Evolutionary conservation across 2,113 vertebrate genomes (phyloP), one percentile per base, ranked within the genome.

Genomic region (Clarias batrachus): DNA sequence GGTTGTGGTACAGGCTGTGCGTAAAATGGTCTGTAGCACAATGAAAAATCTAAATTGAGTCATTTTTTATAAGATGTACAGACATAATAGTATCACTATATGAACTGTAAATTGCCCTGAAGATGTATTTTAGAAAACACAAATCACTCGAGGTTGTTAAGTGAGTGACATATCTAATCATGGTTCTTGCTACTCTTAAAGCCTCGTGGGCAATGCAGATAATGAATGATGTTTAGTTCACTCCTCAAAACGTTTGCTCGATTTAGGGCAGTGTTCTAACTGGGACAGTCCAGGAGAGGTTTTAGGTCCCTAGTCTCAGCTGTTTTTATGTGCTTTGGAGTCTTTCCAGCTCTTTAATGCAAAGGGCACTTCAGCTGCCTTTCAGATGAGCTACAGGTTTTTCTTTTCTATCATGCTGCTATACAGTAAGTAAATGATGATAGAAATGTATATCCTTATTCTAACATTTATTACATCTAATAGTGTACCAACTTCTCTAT

Each of bases 181-280:
- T 68, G 57, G 52, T 54, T 59, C 76, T 70, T 59, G 76, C 33
- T 59, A 48, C 52, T 37, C 16, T 57, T 86, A 68, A 78, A 65
- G n/a, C 27, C 74, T 33, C 77, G 0, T 8, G 27, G 54, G 76
- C 68, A 41, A 73, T 48, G 54, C 17, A 85, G 19, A 71, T 70
- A n/a, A 68, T 79, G 30, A 86, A 86, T 85, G 37, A 85, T 86
- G 52, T 86, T 86, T 73, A 62, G 27, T 12, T 78, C 57, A 71
- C 33, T 41, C 16, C 66, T 81, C 13, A 73, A 48, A 81, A 23
- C 13, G 65, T 59, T 80, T 70, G 41, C 56, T 59, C 30, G 54
- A 81, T 81, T 48, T 86, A 86, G 78, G 85, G 71, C 85, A 73
- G 25, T 37, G 52, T 60, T 73, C 37, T 81, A 86, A 71, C 21